Evolutionary conservation across 2,797 vertebrate genomes (phyloP), one percentile per base, ranked within the genome.

Genomic region (Eutrigla gurnardus): DNA sequence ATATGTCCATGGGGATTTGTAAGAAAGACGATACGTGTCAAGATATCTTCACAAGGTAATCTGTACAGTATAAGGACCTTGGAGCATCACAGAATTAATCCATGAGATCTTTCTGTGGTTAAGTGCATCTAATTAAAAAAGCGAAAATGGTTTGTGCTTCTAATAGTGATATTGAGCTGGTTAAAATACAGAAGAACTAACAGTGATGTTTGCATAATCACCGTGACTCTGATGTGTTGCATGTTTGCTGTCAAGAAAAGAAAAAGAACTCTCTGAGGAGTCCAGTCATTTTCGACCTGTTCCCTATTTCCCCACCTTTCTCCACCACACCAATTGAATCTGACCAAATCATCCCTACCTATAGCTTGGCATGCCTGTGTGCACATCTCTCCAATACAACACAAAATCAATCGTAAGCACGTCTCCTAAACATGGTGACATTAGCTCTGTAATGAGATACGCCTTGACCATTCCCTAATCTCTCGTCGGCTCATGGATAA

Each of bases 361-460:
- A 33, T 69, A 65, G 13, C 46, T 37, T 52, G 6, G 6, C 14
- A 33, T 54, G 15, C 40, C 15, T 65, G 13, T 65, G 66, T 73
- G 49, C 17, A 54, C 70, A 32, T 59, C 59, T 53, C 37, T 70
- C 49, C 33, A 59, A 18, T 57, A 40, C 42, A 39, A 63, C 36
- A n/a, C 33, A 49, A 60, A 75, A 85, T 84, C 78, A 75, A 82
- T 84, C 49, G 39, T 49, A 66, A 52, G 49, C 70, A 39, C 40
- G 32, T 78, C 71, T 69, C 57, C 47, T 63, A 49, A 78, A 73
- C 65, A 73, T 82, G 80, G 33, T 50, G 69, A 81, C 14, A 59
- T 57, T 50, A 10, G 12, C 64, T 60, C 42, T 61, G 70, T 65
- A 85, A 80, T 42, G 35, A 79, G 60, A 87, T 77, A 73, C 25